phyloP scores from a whole-genome alignment of 2,113 vertebrate genomes.

The Nothoprocta perdicaria region DNA sequence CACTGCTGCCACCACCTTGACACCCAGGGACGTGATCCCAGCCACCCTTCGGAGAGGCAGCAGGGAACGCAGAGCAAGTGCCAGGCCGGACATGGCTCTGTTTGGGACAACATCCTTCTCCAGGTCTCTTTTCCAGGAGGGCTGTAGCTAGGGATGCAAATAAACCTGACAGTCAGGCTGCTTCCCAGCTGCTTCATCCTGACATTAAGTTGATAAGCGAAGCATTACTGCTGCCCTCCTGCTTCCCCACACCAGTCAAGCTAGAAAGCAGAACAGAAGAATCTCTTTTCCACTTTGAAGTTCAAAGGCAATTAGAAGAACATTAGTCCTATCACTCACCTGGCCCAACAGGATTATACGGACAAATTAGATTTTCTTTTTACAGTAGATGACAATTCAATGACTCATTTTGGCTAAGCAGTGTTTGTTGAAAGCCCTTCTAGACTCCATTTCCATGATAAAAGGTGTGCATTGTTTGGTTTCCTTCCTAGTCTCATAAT shows the following conservation, averaged over 20 bases:
- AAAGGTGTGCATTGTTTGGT: neutral
- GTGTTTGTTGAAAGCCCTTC: slow-evolving; percentile 1
- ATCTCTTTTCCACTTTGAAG: neutral
- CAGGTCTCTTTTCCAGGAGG: neutral
- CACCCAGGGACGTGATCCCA: neutral
- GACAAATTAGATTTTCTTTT: neutral
- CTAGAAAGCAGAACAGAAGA: accelerated
- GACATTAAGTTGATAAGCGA: neutral
- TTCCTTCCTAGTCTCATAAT: neutral
- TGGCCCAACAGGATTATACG: neutral
- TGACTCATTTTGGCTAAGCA: neutral
- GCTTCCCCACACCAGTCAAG: neutral
- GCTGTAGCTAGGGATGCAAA: neutral
- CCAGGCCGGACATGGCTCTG: accelerated
- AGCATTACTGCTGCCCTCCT: neutral
- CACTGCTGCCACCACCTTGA: neutral
- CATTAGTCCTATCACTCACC: neutral
- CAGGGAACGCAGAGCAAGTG: neutral
- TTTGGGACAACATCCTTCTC: accelerated
- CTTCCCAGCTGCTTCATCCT: neutral
- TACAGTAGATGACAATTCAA: neutral
- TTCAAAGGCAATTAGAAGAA: neutral
- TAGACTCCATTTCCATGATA: neutral
- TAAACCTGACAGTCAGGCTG: neutral
- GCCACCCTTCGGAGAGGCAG: neutral